Conservation (phyloP, 92 coral and sea anemone genomes). For the Heliopora coerulea region DNA sequence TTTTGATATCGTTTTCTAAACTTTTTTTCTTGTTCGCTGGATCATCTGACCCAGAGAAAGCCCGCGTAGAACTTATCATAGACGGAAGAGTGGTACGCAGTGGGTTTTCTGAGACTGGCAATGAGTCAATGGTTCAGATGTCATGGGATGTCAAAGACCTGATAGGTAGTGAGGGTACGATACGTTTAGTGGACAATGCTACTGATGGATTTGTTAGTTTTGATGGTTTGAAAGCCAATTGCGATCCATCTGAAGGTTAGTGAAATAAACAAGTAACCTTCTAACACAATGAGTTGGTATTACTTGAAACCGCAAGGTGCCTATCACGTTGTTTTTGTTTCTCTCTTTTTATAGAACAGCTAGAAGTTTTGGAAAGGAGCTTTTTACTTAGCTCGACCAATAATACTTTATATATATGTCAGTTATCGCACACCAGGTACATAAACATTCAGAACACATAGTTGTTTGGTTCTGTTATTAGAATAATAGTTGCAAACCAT, state of each 20-base stretch:
- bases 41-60: background rate
- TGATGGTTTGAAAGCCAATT: slow-evolving; percentile 28
- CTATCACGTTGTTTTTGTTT: too few relatives aligned
- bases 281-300: too few relatives aligned
- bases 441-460: too few relatives aligned
- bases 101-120: slow-evolving; percentile 13
- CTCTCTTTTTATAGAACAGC: background rate
- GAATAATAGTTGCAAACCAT: too few relatives aligned
- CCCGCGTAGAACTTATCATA: slow-evolving; percentile 16
- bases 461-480: too few relatives aligned
- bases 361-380: slow-evolving; percentile 20
- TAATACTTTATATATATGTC: slow-evolving; percentile 25
- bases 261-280: background rate
- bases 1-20: slow-evolving; percentile 11
- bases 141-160: slow-evolving; percentile 11
- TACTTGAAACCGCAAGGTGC: too few relatives aligned
- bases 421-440: slow-evolving; percentile 18
- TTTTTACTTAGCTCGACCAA: slow-evolving; percentile 3
- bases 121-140: slow-evolving; percentile 18
- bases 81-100: slow-evolving; percentile 6
- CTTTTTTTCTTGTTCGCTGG: slow-evolving; percentile 30
- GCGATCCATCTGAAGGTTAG: slow-evolving; percentile 7
- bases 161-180: slow-evolving; percentile 6
- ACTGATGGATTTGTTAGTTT: slow-evolving; percentile 30
- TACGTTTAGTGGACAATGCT: slow-evolving; percentile 27